Evolutionary conservation across 2,888 invertebrate genomes (phyloP).

Genomic region (Hybos culiciformis): DNA sequence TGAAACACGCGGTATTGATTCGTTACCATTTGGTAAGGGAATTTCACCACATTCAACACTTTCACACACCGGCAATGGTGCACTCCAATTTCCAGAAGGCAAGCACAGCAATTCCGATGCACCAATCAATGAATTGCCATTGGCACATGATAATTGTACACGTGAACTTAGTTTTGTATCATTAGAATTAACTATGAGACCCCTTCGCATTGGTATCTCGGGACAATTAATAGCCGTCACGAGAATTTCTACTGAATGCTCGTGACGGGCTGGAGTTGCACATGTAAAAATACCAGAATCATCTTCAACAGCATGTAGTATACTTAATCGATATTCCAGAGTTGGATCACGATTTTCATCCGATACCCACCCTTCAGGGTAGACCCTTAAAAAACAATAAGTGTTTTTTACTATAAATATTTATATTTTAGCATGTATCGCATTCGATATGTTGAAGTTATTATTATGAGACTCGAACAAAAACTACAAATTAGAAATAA

Average conservation of each 20-base stretch:
- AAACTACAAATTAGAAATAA: background rate
- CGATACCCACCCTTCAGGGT: conserved; percentile 69
- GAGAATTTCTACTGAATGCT: conserved; percentile 64
- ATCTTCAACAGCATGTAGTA: conserved; percentile 64
- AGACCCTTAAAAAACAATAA: conserved; percentile 43
- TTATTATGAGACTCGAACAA: background rate
- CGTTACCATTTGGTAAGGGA: conserved; percentile 38
- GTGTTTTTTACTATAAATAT: no score
- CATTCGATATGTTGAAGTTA: background rate
- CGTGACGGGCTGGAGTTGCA: conserved; percentile 70
- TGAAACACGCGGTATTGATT: conserved; percentile 53
- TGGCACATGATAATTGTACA: conserved; percentile 60
- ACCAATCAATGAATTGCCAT: conserved; percentile 69
- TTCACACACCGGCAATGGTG: conserved; percentile 67
- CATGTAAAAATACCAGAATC: conserved; percentile 78
- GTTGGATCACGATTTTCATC: conserved; percentile 61
- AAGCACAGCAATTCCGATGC: conserved; percentile 57
- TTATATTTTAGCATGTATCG: background rate
- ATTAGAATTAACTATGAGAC: conserved; percentile 54
- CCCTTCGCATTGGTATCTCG: conserved; percentile 55
- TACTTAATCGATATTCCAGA: conserved; percentile 67
- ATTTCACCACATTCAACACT: conserved; percentile 77
- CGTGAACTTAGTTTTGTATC: conserved; percentile 62
- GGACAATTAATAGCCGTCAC: conserved; percentile 73
- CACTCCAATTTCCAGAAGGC: conserved; percentile 80